Percentiles rank a stretch among this genome's conserved stretches.
Evolutionary conservation across 1,140 invertebrate genomes (phyloP).

Genomic region (Caerostris extrusa): DNA sequence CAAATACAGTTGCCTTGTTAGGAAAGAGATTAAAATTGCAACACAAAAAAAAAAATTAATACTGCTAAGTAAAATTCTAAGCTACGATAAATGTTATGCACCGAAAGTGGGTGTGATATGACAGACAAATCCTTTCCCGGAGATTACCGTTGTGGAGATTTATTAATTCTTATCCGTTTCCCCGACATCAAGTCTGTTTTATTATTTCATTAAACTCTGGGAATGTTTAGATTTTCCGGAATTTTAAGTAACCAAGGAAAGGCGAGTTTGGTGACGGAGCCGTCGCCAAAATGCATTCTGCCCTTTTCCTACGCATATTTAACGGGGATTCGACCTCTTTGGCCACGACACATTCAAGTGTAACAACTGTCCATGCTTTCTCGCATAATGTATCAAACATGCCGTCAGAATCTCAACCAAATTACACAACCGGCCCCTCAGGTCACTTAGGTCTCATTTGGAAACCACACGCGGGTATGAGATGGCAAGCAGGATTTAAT

Average conservation of each 20-base stretch:
- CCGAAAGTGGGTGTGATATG: neutral
- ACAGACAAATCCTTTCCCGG: neutral
- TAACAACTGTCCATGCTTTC: slow-evolving; percentile 21
- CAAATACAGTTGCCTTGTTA: too few relatives aligned
- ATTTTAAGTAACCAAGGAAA: slow-evolving; percentile 12
- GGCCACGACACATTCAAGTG: slow-evolving; percentile 25
- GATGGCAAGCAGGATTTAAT: neutral
- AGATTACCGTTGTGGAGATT: neutral
- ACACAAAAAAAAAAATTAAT: too few relatives aligned
- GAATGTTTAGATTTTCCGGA: slow-evolving; percentile 33
- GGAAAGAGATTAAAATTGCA: too few relatives aligned
- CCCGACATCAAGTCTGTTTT: neutral
- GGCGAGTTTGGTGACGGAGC: neutral
- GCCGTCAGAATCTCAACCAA: slow-evolving; percentile 15
- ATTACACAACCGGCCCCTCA: neutral
- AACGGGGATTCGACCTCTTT: neutral
- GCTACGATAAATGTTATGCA: too few relatives aligned
- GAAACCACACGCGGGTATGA: neutral
- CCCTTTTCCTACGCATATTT: slow-evolving; percentile 1
- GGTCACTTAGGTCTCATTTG: neutral
- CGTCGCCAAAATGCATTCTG: neutral
- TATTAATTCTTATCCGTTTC: neutral
- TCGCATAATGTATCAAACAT: neutral
- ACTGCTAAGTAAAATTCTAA: too few relatives aligned
- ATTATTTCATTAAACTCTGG: slow-evolving; percentile 27